Evolutionary conservation across 2,113 vertebrate genomes (phyloP).

Genomic region (Bubo blakistoni): DNA sequence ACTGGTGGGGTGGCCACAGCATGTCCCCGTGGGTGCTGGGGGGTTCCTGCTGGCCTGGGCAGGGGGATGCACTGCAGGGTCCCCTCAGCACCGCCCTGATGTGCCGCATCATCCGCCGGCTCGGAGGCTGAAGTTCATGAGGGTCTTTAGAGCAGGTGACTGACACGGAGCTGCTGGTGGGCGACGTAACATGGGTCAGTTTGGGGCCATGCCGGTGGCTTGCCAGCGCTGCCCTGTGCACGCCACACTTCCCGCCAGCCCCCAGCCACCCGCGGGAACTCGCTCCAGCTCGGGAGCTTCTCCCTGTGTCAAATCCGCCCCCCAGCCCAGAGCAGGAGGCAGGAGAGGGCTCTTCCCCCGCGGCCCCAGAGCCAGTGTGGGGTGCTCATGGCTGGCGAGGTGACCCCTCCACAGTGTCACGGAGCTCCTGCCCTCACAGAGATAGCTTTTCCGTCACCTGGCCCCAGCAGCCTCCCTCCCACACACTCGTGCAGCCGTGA

Average conservation of each 20-base stretch:
- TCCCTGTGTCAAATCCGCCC: too few species aligned
- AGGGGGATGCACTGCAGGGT: too few species aligned
- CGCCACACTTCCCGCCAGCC: neutral
- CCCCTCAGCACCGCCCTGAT: neutral
- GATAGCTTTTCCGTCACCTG: neutral
- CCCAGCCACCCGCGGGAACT: neutral
- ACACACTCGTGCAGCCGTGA: neutral
- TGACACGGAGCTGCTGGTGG: fast-evolving
- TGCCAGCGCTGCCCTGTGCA: too few species aligned
- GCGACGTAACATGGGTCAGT: fast-evolving
- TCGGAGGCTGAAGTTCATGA: fast-evolving
- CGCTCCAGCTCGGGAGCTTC: neutral
- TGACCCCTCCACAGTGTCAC: neutral
- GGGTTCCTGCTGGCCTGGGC: neutral
- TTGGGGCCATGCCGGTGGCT: neutral
- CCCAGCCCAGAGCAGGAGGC: neutral
- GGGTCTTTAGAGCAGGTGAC: neutral
- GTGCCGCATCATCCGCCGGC: neutral
- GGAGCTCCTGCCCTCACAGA: neutral
- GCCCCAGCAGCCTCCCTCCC: too few species aligned
- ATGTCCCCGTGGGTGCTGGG: fast-evolving
- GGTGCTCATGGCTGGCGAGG: neutral
- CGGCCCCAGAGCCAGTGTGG: neutral
- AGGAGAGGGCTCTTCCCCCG: neutral
- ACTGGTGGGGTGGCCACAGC: fast-evolving